Evolutionary conservation across 2,888 invertebrate species (phyloP), one percentile per base, ranked within the genome.

Genomic region (Ypsolopha scabrella): DNA sequence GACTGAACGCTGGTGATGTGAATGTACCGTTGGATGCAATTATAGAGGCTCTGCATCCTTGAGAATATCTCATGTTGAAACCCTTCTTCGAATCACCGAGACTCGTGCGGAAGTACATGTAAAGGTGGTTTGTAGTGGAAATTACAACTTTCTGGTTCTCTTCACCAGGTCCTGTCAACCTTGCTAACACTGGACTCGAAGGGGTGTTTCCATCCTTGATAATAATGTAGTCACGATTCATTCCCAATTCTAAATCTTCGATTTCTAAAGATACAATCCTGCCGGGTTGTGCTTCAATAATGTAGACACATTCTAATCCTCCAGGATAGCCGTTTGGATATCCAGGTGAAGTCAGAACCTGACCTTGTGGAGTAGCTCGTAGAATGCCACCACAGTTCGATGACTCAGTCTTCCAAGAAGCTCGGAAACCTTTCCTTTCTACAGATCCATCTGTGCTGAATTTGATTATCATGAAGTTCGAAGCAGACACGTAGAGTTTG

Each of bases 401-500:
- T 9, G 97, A 96, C 72, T 96, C 96, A 0, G 96, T 96, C 79
- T 96, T 96, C 96, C 96, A 96, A 0, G 96, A 94, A 38, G 96
- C 96, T 39, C 93, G 90, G 83, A 98, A 98, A 58, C 98, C 98
- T 80, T 96, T 94, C 54, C 93, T 91, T 82, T 97, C 97, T 33
- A 96, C 95, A 9, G 95, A 94, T 43, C 95, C 94, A 70, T 99
- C 99, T 1, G 97, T 94, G 65, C 95, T 94, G 80, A 99, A 99
- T 80, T 97, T 97, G 56, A 99, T 92, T 57, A 98, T 96, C 96
- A 99, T 97, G 70, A 98, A 97, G 80, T 99, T 99, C 49, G 98
- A 97, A 43, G 97, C 97, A 6, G 98, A 98, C 34, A 96, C 95
- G 73, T 93, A 96, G 13, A 94, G 90, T 72, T 93, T 92, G 60